These are phyloP conservation scores for Tenthredo livida DNA, from an alignment of 2,888 invertebrate species.

Conservation along the genomic window DNA sequence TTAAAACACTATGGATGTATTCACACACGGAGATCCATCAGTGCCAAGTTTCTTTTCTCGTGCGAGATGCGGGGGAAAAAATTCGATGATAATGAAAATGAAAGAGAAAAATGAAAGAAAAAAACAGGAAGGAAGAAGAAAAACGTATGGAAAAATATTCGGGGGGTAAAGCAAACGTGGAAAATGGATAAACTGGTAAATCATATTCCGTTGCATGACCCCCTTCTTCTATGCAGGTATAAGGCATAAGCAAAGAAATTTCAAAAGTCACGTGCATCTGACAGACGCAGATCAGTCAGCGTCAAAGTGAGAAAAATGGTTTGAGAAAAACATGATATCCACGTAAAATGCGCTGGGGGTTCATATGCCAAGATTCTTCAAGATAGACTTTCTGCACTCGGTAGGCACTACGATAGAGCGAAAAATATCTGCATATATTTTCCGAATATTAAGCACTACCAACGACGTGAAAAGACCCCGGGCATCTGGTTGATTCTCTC, in stretches of 20 bases:
- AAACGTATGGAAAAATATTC: neutral
- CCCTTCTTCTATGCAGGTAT: too few relatives aligned
- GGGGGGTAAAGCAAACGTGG: conserved; percentile 3
- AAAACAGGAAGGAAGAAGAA: neutral
- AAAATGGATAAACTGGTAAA: neutral
- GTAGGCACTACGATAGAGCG: neutral
- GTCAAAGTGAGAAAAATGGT: conserved; percentile 16
- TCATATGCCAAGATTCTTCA: neutral
- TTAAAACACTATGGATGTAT: conserved; percentile 17
- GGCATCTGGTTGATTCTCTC: neutral
- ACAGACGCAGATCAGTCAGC: conserved; percentile 36
- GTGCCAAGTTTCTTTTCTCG: conserved; percentile 15
- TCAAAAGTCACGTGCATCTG: conserved; percentile 11
- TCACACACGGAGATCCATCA: conserved; percentile 27
- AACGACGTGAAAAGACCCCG: conserved; percentile 3
- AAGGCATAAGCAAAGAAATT: neutral
- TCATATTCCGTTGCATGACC: neutral
- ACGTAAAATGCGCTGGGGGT: neutral
- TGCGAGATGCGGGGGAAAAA: neutral
- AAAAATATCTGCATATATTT: conserved; percentile 9
- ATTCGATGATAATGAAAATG: neutral
- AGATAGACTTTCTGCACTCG: neutral
- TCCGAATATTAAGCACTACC: conserved; percentile 10
- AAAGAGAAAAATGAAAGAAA: too few relatives aligned
- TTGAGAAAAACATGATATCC: neutral